Conservation (phyloP, 2,888 invertebrate genomes). For the Melitaea athalia region DNA sequence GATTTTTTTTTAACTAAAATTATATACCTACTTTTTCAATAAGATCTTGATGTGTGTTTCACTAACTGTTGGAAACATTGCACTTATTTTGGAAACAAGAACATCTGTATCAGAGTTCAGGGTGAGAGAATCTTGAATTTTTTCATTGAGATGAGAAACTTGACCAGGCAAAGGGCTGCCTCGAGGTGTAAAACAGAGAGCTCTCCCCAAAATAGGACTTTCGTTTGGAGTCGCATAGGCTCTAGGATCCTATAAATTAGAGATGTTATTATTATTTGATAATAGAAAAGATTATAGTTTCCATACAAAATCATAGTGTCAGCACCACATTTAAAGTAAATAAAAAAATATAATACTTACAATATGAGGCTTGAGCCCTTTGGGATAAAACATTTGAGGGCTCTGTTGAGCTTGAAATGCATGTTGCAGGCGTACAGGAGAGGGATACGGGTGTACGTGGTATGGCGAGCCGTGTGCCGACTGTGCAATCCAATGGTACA, state of each 20-base stretch:
- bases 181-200: constrained; percentile 73
- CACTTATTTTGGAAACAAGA: constrained; percentile 89
- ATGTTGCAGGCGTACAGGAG: constrained; percentile 83
- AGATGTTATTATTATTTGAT: too few species aligned
- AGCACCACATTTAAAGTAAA: not conserved
- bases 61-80: constrained; percentile 95
- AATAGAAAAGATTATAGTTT: too few species aligned
- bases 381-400: constrained; percentile 84
- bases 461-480: constrained; percentile 86
- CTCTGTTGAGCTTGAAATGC: constrained; percentile 82
- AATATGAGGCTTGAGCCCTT: constrained; percentile 83
- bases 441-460: constrained; percentile 87
- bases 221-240: constrained; percentile 68
- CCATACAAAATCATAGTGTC: too few species aligned
- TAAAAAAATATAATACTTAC: constrained; percentile 59
- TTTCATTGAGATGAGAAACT: constrained; percentile 75
- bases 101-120: constrained; percentile 86
- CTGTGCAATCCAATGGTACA: constrained; percentile 73
- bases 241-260: constrained; percentile 58
- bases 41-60: constrained; percentile 93
- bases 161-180: constrained; percentile 78
- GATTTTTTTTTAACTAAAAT: not conserved
- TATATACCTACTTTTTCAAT: constrained; percentile 90
- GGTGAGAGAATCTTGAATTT: constrained; percentile 84
- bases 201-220: constrained; percentile 72